These are phyloP conservation scores for Thera obeliscata DNA, from an alignment of 2,888 invertebrate genomes.

Conservation along the genomic window DNA sequence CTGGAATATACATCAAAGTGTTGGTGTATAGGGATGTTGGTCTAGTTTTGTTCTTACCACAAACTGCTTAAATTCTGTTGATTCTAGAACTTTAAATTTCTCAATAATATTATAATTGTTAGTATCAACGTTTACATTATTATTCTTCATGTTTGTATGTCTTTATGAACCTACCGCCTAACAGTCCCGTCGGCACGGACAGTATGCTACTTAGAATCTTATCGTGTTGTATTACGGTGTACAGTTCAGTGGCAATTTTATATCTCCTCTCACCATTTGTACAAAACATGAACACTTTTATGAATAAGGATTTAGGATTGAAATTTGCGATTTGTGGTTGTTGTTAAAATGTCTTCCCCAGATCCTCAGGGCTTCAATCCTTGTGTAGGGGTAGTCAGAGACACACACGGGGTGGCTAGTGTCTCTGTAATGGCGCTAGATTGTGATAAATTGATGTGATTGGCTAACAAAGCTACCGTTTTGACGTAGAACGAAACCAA, in stretches of 20 bases:
- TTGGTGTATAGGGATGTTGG: background rate
- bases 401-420: background rate
- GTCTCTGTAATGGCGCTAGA: background rate
- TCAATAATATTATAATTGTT: background rate
- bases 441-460: background rate
- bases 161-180: constrained; percentile 39
- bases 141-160: constrained; percentile 38
- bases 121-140: constrained; percentile 38
- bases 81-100: constrained; percentile 12
- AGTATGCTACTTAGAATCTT: constrained; percentile 29
- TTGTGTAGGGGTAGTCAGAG: background rate
- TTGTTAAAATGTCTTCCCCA: too few relatives aligned
- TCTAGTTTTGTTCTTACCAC: constrained; percentile 1
- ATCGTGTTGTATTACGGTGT: constrained; percentile 21
- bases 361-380: too few relatives aligned
- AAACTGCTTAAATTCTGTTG: constrained; percentile 14
- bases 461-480: background rate
- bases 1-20: background rate
- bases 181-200: constrained; percentile 36
- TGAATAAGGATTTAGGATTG: too few relatives aligned
- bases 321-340: too few relatives aligned
- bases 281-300: too few relatives aligned
- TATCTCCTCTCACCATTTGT: background rate
- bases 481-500: background rate
- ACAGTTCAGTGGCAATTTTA: constrained; percentile 33